Base-by-base conservation (phyloP, 2,888 invertebrate genomes). In the Tachystola acroxantha region DNA sequence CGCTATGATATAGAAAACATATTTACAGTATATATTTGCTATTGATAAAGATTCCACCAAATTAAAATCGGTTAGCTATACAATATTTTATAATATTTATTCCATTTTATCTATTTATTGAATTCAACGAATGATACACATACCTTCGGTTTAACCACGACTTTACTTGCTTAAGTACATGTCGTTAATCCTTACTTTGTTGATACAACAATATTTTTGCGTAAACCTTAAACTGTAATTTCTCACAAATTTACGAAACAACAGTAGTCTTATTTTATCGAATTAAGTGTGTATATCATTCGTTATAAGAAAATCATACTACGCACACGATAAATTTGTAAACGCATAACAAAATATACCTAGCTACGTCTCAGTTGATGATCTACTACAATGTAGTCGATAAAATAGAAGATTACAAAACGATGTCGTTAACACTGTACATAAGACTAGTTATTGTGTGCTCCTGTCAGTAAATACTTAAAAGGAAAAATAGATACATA, bases 331-430 rank as follows among this genome's bases (percentile, higher is more conserved):
- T 22, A 25, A 34, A 27, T 53, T 57, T 65, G 68, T 72, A 72
- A 68, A 73, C 62, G 65, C 68, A 64, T 76, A 80, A 81, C 75
- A 79, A 79, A 76, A 79, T 27, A 27, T 27, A 27, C 64, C 71
- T 71, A 76, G 66, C 74, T 76, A 79, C 64, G 53, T 61, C 55
- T 60, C 58, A 57, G 55, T 65, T 61, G 54, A 42, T 56, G 53
- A 34, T 31, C 30, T 22, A 37, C 28, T 48, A 45, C 40, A 54
- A 59, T 64, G 52, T 64, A 56, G 58, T 45, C 11, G n/a, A 68
- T 71, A 71, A 69, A 74, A 77, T 73, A 78, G 64, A 70, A 64
- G 65, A 74, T 67, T 78, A 77, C 68, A 77, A 77, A 75, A 77
- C 74, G 63, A 75, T 62, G 62, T 57, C 56, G 55, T 68, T 51